A percentile compares a stretch with the other conserved stretches of the same genome.
Conservation (phyloP, 2,797 vertebrate genomes). For the Acanthiza pusilla region DNA sequence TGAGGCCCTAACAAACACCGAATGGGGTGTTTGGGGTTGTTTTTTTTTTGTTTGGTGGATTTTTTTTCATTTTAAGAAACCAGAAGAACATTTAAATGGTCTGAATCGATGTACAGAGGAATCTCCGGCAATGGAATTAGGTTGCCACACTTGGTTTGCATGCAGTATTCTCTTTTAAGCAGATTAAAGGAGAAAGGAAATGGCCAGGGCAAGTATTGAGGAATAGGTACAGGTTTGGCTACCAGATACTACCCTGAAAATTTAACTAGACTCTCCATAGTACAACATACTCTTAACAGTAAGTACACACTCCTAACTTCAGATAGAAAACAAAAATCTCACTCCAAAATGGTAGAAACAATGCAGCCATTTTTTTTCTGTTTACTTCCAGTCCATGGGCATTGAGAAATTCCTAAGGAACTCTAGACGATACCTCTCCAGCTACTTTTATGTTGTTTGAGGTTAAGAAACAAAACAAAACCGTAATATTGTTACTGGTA, state of each 20-base stretch:
- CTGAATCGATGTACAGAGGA: constrained; percentile 57
- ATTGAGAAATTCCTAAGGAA: constrained; percentile 69
- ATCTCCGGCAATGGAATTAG: constrained; percentile 8
- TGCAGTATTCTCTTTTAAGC: constrained; percentile 62
- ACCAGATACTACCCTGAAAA: constrained; percentile 45
- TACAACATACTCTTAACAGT: constrained; percentile 59
- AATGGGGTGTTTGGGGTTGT: background rate
- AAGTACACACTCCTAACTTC: constrained; percentile 62
- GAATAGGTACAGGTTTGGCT: constrained; percentile 52
- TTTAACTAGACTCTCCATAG: constrained; percentile 47
- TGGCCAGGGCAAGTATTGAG: constrained; percentile 19
- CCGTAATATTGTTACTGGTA: constrained; percentile 3
- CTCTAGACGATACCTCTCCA: constrained; percentile 62
- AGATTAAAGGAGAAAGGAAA: constrained; percentile 53
- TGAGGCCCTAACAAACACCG: constrained; percentile 47
- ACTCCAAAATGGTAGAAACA: constrained; percentile 56
- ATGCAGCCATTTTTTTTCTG: constrained; percentile 44
- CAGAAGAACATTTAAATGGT: constrained; percentile 50
- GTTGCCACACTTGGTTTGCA: constrained; percentile 51
- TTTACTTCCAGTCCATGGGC: constrained; percentile 74
- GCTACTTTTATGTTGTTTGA: constrained; percentile 62
- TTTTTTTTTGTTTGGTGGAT: background rate
- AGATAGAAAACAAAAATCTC: constrained; percentile 35
- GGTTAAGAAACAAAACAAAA: constrained; percentile 55
- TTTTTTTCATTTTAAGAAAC: constrained; percentile 35